Evolutionary conservation across 2,888 invertebrate species (phyloP).

Genomic region (Aleiodes leptofemur): DNA sequence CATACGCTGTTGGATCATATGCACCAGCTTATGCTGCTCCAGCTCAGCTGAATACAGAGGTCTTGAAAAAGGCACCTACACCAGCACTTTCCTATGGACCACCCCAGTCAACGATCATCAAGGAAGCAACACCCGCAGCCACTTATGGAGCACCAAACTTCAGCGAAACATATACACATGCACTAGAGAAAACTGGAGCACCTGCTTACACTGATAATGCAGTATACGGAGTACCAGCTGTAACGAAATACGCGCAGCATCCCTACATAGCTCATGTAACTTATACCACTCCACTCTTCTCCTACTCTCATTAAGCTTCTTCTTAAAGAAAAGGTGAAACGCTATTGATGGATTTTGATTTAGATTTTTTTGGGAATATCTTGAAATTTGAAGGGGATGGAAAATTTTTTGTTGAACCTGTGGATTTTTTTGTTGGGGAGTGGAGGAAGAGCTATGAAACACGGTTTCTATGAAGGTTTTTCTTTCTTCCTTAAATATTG

Average conservation of each 20-base stretch:
- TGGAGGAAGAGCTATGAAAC: too few species aligned
- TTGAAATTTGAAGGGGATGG: too few species aligned
- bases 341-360: background rate
- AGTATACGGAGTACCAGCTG: constrained; percentile 72
- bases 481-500: too few species aligned
- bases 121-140: constrained; percentile 39
- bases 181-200: constrained; percentile 68
- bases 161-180: background rate
- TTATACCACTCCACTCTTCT: constrained; percentile 59
- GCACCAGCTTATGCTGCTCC: constrained; percentile 25
- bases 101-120: constrained; percentile 23
- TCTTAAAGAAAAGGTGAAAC: background rate
- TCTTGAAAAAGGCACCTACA: constrained; percentile 77
- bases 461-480: too few species aligned
- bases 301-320: constrained; percentile 55
- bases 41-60: background rate
- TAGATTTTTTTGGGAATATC: background rate
- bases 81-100: constrained; percentile 40
- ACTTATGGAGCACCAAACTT: constrained; percentile 10
- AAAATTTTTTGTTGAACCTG: too few species aligned
- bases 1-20: constrained; percentile 64
- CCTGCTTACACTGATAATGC: constrained; percentile 75
- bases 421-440: too few species aligned
- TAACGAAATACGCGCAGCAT: constrained; percentile 66
- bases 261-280: constrained; percentile 58